phyloP scores from a whole-genome alignment of 2,797 vertebrate genomes.

The Zalophus californianus region DNA sequence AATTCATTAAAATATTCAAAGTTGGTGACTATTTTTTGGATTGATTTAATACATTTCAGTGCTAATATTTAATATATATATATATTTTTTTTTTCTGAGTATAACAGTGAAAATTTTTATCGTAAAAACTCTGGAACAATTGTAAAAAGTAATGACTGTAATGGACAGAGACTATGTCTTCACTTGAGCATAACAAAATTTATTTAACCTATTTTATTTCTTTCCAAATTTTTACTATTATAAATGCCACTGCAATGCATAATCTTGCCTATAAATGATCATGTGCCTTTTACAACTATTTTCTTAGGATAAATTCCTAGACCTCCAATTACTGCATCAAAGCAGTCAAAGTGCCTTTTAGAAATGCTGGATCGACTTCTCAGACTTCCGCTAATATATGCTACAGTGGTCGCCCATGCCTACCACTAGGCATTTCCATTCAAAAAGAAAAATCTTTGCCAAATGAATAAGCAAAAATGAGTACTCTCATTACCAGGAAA shows the following conservation, averaged over 20 bases:
- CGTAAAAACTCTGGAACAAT: background rate
- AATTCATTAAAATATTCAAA: slow-evolving; percentile 12
- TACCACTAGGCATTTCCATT: background rate
- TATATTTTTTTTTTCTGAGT: background rate
- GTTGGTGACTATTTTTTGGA: background rate
- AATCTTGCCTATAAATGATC: background rate
- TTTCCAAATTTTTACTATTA: background rate
- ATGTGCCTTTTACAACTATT: background rate
- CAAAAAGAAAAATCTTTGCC: background rate
- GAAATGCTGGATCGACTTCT: background rate
- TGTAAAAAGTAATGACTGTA: background rate
- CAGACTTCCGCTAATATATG: no score
- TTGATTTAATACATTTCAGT: background rate
- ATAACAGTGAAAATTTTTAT: slow-evolving; percentile 17
- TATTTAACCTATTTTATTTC: background rate
- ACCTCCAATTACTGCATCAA: background rate
- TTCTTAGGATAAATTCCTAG: slow-evolving; percentile 3
- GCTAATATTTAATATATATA: background rate
- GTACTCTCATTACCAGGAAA: background rate
- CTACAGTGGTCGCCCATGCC: background rate
- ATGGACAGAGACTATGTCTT: background rate
- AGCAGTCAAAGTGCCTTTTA: background rate
- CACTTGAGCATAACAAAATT: background rate
- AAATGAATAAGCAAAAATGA: background rate
- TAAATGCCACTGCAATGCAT: background rate